Evolutionary conservation across 2,113 vertebrate species (phyloP).

Genomic region (Epinephelus cyanopodus): DNA sequence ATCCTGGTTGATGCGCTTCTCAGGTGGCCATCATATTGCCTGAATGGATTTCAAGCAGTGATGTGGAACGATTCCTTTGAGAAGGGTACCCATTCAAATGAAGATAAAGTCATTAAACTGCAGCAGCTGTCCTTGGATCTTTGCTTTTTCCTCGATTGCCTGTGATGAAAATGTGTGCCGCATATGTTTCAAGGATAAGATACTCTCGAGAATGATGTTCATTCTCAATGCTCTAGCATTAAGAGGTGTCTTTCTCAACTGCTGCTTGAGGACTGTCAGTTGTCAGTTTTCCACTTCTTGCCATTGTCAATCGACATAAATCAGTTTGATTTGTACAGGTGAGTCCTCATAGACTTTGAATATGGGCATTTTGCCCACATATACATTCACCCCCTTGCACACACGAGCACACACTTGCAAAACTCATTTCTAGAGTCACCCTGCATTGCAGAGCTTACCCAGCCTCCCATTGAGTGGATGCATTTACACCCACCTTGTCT

Average conservation of each 20-base stretch:
- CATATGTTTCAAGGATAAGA: slow-evolving; percentile 70
- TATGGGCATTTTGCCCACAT: neutral
- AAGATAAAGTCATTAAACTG: slow-evolving; percentile 72
- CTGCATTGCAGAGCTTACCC: slow-evolving; percentile 44
- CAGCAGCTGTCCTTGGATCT: slow-evolving; percentile 72
- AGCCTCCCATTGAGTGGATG: slow-evolving; percentile 56
- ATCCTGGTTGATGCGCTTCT: slow-evolving; percentile 61
- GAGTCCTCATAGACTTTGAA: neutral
- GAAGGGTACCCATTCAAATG: slow-evolving; percentile 62
- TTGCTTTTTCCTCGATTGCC: slow-evolving; percentile 56
- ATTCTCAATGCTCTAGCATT: slow-evolving; percentile 29
- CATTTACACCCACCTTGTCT: slow-evolving; percentile 58
- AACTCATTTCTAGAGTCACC: slow-evolving; percentile 24
- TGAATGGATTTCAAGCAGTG: slow-evolving; percentile 70
- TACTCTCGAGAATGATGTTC: slow-evolving; percentile 58
- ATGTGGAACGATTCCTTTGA: slow-evolving; percentile 70
- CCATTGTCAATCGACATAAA: slow-evolving; percentile 5
- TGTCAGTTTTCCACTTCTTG: slow-evolving; percentile 17
- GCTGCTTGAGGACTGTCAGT: slow-evolving; percentile 22
- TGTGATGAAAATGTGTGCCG: slow-evolving; percentile 48
- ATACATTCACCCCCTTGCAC: neutral
- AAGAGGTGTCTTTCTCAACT: slow-evolving; percentile 39
- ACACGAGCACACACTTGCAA: neutral
- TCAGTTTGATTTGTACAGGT: slow-evolving; percentile 1
- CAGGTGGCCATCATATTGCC: slow-evolving; percentile 67